Percentiles rank a stretch among this genome's conserved stretches.
phyloP scores from a whole-genome alignment of 2,797 vertebrate genomes.

The Chelonia mydas region DNA sequence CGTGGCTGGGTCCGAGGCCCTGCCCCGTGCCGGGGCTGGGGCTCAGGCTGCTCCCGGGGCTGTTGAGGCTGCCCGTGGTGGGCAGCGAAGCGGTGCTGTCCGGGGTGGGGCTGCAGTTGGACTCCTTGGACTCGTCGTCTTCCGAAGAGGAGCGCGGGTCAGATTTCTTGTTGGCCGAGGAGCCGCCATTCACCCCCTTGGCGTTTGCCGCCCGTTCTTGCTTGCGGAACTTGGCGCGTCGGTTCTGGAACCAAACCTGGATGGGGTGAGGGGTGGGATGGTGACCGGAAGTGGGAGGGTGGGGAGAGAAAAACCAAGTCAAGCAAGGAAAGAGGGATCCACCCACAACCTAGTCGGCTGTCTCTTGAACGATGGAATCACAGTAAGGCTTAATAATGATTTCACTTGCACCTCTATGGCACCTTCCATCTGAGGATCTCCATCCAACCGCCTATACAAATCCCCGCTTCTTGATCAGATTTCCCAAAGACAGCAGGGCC shows the following conservation, averaged over 20 bases:
- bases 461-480: too few species aligned
- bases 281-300: neutral
- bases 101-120: slow-evolving; percentile 95
- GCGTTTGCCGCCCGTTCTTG: slow-evolving; percentile 94
- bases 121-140: slow-evolving; percentile 95
- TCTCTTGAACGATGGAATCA: neutral
- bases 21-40: slow-evolving; percentile 86
- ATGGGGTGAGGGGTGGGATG: neutral
- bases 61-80: slow-evolving; percentile 86
- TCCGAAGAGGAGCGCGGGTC: slow-evolving; percentile 92
- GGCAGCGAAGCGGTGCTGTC: slow-evolving; percentile 96
- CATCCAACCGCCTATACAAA: too few species aligned
- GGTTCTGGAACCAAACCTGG: slow-evolving; percentile 97
- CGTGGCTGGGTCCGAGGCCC: slow-evolving; percentile 83
- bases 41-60: slow-evolving; percentile 89
- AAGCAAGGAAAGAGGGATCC: neutral
- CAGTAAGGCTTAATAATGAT: neutral
- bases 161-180: slow-evolving; percentile 83
- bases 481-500: too few species aligned
- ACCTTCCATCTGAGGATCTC: neutral
- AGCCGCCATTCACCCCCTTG: slow-evolving; percentile 79
- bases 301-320: neutral
- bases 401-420: neutral
- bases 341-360: neutral
- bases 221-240: slow-evolving; percentile 94